phyloP scores from a whole-genome alignment of 2,797 vertebrate species.

The Oryzias sinensis region DNA sequence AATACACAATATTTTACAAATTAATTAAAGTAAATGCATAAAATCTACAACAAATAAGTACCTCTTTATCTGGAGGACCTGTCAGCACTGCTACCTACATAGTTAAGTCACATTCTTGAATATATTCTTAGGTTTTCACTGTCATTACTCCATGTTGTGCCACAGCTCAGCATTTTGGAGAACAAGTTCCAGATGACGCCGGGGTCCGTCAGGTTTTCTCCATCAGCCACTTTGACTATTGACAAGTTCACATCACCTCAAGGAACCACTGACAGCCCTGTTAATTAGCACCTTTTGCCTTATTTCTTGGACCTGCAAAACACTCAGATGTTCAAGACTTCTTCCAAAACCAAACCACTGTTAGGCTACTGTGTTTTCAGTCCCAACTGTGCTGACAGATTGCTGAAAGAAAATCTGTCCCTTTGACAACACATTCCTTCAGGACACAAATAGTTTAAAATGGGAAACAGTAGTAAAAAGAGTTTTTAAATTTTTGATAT shows the following conservation, averaged over 20 bases:
- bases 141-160: constrained; percentile 26
- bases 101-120: constrained; percentile 5
- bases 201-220: constrained; percentile 54
- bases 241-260: constrained; percentile 76
- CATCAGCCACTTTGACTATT: constrained; percentile 72
- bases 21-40: background rate
- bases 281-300: constrained; percentile 77
- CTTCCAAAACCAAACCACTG: constrained; percentile 6
- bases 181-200: constrained; percentile 76
- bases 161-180: constrained; percentile 35
- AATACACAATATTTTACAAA: background rate
- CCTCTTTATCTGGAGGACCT: constrained; percentile 16
- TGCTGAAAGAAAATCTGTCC: background rate
- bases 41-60: constrained; percentile 1
- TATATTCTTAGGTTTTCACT: constrained; percentile 6
- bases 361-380: constrained; percentile 13
- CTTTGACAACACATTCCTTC: background rate
- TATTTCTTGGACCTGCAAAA: constrained; percentile 47
- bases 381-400: background rate
- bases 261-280: constrained; percentile 78
- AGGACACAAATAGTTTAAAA: background rate
- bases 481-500: background rate
- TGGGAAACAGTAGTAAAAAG: too few relatives aligned
- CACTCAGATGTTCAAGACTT: constrained; percentile 26
- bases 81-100: constrained; percentile 3